Conservation (phyloP, 2,113 vertebrate genomes). For the Telmatochromis brachygnathus region DNA sequence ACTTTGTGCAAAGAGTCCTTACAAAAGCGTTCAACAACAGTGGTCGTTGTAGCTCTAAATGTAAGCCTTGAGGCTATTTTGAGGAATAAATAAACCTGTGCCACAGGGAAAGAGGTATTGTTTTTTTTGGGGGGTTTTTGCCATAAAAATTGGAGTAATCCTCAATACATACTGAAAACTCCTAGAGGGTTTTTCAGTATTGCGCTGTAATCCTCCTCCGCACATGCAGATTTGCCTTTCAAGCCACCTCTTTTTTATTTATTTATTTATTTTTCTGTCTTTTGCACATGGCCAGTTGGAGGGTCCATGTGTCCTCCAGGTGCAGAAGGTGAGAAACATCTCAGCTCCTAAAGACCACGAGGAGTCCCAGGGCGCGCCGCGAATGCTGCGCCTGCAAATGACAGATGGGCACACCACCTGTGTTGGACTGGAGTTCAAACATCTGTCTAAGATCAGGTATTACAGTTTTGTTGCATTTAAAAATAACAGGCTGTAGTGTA, state of each 20-base stretch:
- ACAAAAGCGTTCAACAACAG: background rate
- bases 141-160: background rate
- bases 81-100: background rate
- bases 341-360: conserved; percentile 90
- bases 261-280: background rate
- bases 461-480: background rate
- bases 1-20: background rate
- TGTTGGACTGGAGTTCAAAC: conserved; percentile 84
- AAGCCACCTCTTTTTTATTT: background rate
- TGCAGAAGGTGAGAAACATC: conserved; percentile 93
- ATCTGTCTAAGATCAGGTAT: conserved; percentile 92
- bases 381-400: conserved; percentile 96
- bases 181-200: background rate
- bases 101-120: background rate
- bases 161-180: background rate
- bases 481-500: background rate
- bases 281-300: conserved; percentile 76
- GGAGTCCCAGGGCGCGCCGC: conserved; percentile 89
- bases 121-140: fast-evolving
- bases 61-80: background rate
- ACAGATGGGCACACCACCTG: conserved; percentile 92
- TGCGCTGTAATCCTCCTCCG: background rate
- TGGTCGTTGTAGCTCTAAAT: background rate
- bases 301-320: conserved; percentile 91
- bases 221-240: background rate